Conservation (phyloP, 2,797 vertebrate species). For the Tympanoctomys barrerae region DNA sequence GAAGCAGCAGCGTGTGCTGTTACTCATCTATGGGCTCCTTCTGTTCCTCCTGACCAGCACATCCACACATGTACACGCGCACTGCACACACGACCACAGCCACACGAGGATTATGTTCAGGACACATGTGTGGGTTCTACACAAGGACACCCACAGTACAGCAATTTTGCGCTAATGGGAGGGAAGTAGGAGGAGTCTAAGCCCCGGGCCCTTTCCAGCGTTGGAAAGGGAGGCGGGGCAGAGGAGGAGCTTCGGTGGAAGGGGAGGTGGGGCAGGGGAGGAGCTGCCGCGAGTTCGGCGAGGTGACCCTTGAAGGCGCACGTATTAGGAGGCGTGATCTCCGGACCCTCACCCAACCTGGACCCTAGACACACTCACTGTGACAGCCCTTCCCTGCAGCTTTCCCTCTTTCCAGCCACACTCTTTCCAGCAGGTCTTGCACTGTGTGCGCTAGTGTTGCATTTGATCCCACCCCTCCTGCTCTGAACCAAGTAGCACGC, state of each 20-base stretch:
- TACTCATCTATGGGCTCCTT: constrained; percentile 87
- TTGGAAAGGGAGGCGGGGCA: neutral
- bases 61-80: constrained; percentile 53
- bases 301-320: neutral
- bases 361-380: neutral
- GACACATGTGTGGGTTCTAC: constrained; percentile 47
- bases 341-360: constrained; percentile 36
- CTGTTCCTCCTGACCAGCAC: constrained; percentile 79
- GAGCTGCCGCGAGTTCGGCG: neutral
- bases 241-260: no score
- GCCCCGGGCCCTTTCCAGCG: no score
- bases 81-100: constrained; percentile 61
- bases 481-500: neutral
- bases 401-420: constrained; percentile 7
- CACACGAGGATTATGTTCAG: neutral
- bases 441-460: neutral
- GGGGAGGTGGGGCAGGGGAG: neutral
- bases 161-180: neutral
- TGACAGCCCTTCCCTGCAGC: neutral
- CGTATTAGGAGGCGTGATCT: neutral
- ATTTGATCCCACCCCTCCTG: neutral
- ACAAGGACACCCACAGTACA: constrained; percentile 4
- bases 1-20: constrained; percentile 85
- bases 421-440: neutral
- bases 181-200: neutral